phyloP scores from a whole-genome alignment of 2,113 vertebrate species.

The Capra hircus region DNA sequence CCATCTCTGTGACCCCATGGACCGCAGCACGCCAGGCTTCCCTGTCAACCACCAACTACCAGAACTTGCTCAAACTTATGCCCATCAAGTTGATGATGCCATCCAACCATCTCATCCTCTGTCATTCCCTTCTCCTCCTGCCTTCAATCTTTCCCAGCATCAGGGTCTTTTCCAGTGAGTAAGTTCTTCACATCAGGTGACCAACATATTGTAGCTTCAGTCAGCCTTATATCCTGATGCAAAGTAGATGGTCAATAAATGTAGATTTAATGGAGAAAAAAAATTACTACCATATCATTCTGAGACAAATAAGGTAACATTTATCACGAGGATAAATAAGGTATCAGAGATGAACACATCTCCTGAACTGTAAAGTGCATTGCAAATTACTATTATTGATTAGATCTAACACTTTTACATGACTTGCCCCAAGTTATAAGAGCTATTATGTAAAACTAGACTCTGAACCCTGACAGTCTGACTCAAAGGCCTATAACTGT shows the following conservation, averaged over 20 bases:
- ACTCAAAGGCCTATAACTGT: not conserved
- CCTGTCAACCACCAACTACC: not conserved
- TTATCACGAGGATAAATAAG: not conserved
- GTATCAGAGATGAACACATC: not conserved
- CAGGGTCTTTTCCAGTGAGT: not conserved
- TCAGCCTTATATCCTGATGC: not conserved
- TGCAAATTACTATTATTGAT: not conserved
- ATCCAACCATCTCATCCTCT: not conserved
- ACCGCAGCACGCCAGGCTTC: not conserved
- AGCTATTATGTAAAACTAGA: not conserved
- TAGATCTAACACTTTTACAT: not conserved
- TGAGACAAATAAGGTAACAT: not conserved
- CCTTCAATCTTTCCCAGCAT: not conserved
- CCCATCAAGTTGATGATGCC: not conserved
- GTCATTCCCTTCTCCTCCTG: not conserved
- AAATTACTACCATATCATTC: not conserved
- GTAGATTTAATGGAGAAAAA: not conserved
- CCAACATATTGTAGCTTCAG: not conserved
- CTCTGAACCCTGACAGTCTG: not conserved
- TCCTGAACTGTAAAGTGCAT: not conserved
- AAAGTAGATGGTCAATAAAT: not conserved
- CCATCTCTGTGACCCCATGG: fast-evolving
- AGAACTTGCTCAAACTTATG: not conserved
- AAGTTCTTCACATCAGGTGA: not conserved
- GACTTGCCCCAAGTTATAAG: not conserved